Evolutionary conservation across 2,113 vertebrate species (phyloP).

Genomic region (Malurus cyaneus): DNA sequence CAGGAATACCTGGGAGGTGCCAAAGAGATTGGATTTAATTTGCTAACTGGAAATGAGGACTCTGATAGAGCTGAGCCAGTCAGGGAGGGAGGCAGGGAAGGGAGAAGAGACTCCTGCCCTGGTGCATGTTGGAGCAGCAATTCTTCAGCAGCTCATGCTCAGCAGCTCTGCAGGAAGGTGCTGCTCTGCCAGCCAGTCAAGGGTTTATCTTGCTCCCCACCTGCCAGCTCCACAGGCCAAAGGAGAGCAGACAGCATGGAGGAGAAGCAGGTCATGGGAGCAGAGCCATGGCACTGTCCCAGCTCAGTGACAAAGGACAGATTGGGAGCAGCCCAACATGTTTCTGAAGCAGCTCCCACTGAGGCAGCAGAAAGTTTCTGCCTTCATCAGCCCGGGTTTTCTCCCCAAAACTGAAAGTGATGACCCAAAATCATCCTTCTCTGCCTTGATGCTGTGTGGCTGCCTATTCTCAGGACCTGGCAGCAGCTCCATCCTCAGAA

Average conservation of each 20-base stretch:
- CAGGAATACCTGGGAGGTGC: neutral
- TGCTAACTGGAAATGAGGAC: neutral
- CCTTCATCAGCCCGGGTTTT: neutral
- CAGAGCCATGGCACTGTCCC: neutral
- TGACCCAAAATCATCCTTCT: neutral
- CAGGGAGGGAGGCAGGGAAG: neutral
- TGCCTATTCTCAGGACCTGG: neutral
- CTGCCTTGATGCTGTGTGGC: neutral
- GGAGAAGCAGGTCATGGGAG: neutral
- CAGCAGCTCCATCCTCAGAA: neutral
- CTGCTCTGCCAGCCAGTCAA: neutral
- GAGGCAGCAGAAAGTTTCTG: neutral
- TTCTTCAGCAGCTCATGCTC: neutral
- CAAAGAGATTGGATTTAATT: neutral
- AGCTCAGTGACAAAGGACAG: neutral
- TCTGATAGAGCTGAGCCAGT: neutral
- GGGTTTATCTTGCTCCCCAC: neutral
- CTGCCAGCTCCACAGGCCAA: neutral
- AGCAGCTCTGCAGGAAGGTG: neutral
- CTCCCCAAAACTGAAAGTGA: neutral
- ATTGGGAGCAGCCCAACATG: accelerated
- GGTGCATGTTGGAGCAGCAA: accelerated
- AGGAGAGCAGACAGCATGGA: neutral
- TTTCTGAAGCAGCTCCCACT: neutral
- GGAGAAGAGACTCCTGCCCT: neutral